phyloP scores from a whole-genome alignment of 2,113 vertebrate genomes.

The Diglossa brunneiventris region DNA sequence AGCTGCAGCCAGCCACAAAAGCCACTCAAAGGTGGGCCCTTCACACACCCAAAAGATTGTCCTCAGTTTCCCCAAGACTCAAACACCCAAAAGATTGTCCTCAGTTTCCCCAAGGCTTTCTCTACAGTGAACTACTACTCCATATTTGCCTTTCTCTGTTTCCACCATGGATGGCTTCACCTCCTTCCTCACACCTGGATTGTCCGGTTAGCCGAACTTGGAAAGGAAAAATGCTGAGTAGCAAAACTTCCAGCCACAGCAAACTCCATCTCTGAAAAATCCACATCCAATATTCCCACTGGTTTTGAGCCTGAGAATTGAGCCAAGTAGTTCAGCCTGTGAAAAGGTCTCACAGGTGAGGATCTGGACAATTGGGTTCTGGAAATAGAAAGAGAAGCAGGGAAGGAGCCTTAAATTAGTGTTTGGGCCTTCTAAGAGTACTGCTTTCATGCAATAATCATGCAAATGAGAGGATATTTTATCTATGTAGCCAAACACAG shows the following conservation, averaged over 20 bases:
- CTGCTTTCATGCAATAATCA: background rate
- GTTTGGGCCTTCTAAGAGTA: background rate
- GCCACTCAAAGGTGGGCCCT: fast-evolving
- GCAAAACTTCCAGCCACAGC: background rate
- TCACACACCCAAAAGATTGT: background rate
- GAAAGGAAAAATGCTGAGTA: background rate
- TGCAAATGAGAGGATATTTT: background rate
- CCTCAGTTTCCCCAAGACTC: too few relatives aligned
- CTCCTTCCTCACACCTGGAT: background rate
- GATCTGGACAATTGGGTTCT: background rate
- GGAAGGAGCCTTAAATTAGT: background rate
- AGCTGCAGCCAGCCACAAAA: background rate
- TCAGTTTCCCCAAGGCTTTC: background rate
- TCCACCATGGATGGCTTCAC: background rate
- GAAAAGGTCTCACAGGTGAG: background rate
- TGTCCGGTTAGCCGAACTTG: fast-evolving
- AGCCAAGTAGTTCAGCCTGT: background rate
- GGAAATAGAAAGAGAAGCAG: background rate
- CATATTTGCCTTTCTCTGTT: background rate
- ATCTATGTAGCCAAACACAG: conserved; percentile 42
- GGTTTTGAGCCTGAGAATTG: background rate
- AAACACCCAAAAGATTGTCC: background rate
- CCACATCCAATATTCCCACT: background rate
- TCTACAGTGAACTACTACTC: background rate
- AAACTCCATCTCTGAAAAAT: background rate